A percentile compares a stretch with the other conserved stretches of the same genome.
These are phyloP conservation scores for Campoplex capitator DNA, from an alignment of 2,888 invertebrate genomes.

Conservation along the genomic window DNA sequence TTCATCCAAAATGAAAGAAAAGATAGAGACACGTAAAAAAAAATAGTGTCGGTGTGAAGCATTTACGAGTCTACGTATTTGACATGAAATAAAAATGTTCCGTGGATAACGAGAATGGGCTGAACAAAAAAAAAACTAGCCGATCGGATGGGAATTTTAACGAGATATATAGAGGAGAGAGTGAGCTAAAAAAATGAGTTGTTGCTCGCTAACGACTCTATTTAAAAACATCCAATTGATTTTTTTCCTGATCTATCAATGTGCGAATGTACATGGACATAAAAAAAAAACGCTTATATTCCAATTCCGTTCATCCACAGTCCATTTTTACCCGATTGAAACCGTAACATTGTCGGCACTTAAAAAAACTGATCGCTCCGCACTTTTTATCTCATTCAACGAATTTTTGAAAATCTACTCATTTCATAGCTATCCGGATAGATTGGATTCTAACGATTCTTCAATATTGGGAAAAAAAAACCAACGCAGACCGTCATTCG, in stretches of 20 bases:
- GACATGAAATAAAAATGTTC: slow-evolving; percentile 53
- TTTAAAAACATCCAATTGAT: slow-evolving; percentile 59
- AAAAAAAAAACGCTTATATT: background rate
- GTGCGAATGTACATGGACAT: slow-evolving; percentile 22
- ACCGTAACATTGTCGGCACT: background rate
- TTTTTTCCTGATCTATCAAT: slow-evolving; percentile 35
- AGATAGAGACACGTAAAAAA: slow-evolving; percentile 42
- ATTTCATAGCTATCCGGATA: background rate
- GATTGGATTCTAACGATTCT: background rate
- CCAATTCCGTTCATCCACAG: background rate
- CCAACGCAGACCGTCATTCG: background rate
- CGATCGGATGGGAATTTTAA: slow-evolving; percentile 58
- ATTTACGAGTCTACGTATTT: background rate
- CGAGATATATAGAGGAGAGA: slow-evolving; percentile 45
- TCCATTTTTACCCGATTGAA: background rate
- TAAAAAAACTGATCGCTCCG: background rate
- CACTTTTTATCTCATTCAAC: background rate
- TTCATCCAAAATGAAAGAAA: slow-evolving; percentile 49
- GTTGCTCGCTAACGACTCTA: slow-evolving; percentile 54
- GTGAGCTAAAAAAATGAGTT: slow-evolving; percentile 44
- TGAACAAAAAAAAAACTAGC: slow-evolving; percentile 28
- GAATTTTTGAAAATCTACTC: background rate
- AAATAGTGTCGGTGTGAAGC: slow-evolving; percentile 24
- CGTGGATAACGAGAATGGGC: slow-evolving; percentile 44
- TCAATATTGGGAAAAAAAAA: background rate